These are phyloP conservation scores for Platichthys stellatus DNA, from an alignment of 2,113 vertebrate species.

Conservation along the genomic window DNA sequence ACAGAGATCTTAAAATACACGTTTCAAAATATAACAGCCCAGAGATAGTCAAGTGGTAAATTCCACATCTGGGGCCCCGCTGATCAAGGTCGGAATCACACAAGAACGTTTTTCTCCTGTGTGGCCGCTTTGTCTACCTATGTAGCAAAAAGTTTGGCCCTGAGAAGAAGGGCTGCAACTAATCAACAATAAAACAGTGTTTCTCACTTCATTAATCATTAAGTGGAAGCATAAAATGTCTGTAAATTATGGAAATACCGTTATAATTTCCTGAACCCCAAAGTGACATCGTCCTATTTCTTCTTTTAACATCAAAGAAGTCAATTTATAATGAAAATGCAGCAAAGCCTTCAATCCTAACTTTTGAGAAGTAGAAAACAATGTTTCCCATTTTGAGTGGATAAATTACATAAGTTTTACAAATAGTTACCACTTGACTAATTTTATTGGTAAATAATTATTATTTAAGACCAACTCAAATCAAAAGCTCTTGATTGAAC, in stretches of 20 bases:
- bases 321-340: background rate
- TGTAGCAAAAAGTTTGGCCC: background rate
- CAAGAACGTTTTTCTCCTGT: background rate
- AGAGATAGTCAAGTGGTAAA: slow-evolving; percentile 30
- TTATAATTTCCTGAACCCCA: background rate
- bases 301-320: too few relatives aligned
- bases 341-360: background rate
- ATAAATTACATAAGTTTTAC: background rate
- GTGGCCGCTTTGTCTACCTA: background rate
- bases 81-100: slow-evolving; percentile 4
- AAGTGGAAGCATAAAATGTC: background rate
- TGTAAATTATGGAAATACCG: background rate
- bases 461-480: background rate
- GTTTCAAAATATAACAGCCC: slow-evolving; percentile 39
- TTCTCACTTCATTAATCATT: background rate
- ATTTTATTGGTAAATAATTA: background rate
- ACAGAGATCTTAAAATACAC: slow-evolving; percentile 40
- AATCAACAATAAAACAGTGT: too few relatives aligned
- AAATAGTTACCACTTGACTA: background rate
- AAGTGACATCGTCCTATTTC: background rate
- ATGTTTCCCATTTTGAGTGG: background rate
- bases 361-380: background rate
- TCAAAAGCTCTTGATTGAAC: background rate
- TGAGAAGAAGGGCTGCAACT: too few relatives aligned
- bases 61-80: slow-evolving; percentile 36